Percentiles rank a stretch among this genome's conserved stretches.
Conservation (phyloP, 2,113 vertebrate species). For the Bungarus multicinctus region DNA sequence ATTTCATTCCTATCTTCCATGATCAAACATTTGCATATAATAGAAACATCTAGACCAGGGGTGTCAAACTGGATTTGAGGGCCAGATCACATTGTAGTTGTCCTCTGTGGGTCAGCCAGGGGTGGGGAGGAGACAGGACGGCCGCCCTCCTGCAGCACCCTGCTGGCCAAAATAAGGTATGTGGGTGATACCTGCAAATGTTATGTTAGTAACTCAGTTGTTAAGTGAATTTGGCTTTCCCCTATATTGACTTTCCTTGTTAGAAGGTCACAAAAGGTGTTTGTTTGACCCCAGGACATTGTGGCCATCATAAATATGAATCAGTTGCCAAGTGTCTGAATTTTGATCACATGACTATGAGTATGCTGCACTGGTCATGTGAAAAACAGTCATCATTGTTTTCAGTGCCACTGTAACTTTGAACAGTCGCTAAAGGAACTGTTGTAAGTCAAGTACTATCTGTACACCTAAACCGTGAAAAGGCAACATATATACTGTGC, state of each 20-base stretch:
- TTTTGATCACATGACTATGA: neutral
- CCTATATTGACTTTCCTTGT: neutral
- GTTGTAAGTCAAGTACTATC: neutral
- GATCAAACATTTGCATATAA: neutral
- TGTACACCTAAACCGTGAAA: neutral
- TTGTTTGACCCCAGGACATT: neutral
- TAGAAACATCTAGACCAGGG: neutral
- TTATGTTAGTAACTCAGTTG: neutral
- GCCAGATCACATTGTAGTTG: too few relatives aligned
- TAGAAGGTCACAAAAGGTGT: neutral
- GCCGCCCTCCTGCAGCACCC: too few relatives aligned
- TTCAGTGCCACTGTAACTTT: neutral
- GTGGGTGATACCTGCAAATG: too few relatives aligned
- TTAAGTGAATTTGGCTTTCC: neutral
- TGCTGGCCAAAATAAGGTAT: too few relatives aligned
- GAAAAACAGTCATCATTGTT: neutral
- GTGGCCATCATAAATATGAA: neutral
- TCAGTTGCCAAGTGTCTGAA: neutral
- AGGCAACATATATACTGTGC: neutral
- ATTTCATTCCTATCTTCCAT: neutral
- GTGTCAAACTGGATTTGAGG: too few relatives aligned
- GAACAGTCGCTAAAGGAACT: neutral
- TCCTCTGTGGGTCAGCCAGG: too few relatives aligned
- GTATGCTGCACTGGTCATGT: neutral
- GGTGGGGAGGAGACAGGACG: too few relatives aligned